Percentiles rank a stretch among this genome's conserved stretches.
These are phyloP conservation scores for Macrochelys suwanniensis DNA, from an alignment of 2,797 vertebrate genomes.

Conservation along the genomic window DNA sequence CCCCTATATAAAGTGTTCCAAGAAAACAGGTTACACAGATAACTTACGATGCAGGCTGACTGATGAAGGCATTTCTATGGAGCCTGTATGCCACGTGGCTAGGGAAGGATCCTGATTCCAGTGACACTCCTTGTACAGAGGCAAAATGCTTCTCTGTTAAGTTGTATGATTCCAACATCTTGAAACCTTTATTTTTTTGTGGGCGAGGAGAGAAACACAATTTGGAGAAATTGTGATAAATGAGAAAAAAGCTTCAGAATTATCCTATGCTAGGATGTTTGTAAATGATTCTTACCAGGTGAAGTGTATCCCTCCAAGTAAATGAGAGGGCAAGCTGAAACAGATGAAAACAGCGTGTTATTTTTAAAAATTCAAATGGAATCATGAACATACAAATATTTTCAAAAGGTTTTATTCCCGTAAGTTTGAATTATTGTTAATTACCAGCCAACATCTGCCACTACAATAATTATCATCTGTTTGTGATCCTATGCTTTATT, in stretches of 20 bases:
- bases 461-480: not conserved
- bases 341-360: slow-evolving; percentile 30
- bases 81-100: slow-evolving; percentile 92
- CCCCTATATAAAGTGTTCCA: not conserved
- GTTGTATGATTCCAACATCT: slow-evolving; percentile 97
- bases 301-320: slow-evolving; percentile 97
- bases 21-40: not conserved
- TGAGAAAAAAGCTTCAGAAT: not conserved
- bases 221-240: not conserved
- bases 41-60: slow-evolving; percentile 92
- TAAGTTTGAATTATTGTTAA: not conserved
- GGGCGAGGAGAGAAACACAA: slow-evolving; percentile 30
- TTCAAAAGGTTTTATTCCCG: not conserved
- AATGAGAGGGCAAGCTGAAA: slow-evolving; percentile 95
- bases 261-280: not conserved
- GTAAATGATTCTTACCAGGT: slow-evolving; percentile 86
- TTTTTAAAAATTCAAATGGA: not conserved
- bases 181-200: slow-evolving; percentile 87
- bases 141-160: slow-evolving; percentile 94
- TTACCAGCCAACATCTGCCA: not conserved
- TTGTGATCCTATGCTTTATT: not conserved
- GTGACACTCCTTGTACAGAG: slow-evolving; percentile 89
- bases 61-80: slow-evolving; percentile 93
- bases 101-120: slow-evolving; percentile 97
- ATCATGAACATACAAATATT: not conserved